These are phyloP conservation scores for Rhagologus leucostigma DNA, from an alignment of 2,113 vertebrate genomes.

Conservation along the genomic window DNA sequence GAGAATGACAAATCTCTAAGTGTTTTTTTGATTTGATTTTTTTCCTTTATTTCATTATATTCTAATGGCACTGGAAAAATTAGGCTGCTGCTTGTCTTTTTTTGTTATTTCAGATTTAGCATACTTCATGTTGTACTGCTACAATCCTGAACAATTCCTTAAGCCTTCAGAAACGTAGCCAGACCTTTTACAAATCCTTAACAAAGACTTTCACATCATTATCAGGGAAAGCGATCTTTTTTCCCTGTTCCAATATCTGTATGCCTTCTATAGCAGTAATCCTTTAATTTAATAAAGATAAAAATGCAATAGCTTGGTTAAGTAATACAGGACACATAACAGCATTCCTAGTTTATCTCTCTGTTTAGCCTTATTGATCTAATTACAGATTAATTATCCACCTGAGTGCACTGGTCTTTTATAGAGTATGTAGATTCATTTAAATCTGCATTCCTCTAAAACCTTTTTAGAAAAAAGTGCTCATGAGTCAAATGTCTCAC, in stretches of 20 bases:
- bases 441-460: conserved; percentile 10
- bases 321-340: not conserved
- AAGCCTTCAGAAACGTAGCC: not conserved
- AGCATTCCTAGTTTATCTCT: not conserved
- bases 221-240: not conserved
- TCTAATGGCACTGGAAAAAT: not conserved
- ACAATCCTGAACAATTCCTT: not conserved
- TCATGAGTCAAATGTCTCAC: not conserved
- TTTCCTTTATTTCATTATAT: not conserved
- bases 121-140: not conserved
- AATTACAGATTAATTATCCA: conserved; percentile 47
- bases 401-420: not conserved
- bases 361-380: conserved; percentile 36
- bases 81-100: not conserved
- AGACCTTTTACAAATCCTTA: not conserved
- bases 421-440: not conserved
- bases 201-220: not conserved
- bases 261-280: not conserved
- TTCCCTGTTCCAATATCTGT: not conserved
- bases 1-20: not conserved
- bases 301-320: conserved; percentile 1
- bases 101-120: not conserved
- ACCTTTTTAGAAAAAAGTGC: not conserved
- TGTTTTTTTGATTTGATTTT: not conserved
- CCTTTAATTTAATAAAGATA: conserved; percentile 27